A percentile compares a stretch with the other conserved stretches of the same genome.
These are phyloP conservation scores for Fragum whitleyi DNA, from an alignment of 2,888 invertebrate genomes.

Conservation along the genomic window DNA sequence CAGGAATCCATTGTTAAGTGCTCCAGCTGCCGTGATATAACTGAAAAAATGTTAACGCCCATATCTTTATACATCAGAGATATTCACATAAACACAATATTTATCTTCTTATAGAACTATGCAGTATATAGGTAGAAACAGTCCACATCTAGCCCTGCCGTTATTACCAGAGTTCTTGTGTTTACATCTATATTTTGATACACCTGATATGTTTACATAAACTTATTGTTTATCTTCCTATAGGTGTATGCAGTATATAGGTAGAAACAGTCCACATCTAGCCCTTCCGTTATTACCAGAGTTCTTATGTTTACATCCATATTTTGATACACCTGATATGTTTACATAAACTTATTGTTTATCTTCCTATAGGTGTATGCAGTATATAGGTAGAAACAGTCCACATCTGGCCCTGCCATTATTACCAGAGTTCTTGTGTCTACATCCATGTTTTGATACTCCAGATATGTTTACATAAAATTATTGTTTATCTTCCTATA, in stretches of 20 bases:
- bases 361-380: slow-evolving; percentile 92
- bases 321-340: slow-evolving; percentile 98
- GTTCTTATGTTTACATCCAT: slow-evolving; percentile 96
- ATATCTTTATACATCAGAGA: too few relatives aligned
- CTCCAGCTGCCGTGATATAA: too few relatives aligned
- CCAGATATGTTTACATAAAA: too few relatives aligned
- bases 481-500: too few relatives aligned
- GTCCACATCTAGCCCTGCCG: slow-evolving; percentile 95
- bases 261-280: slow-evolving; percentile 94
- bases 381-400: slow-evolving; percentile 95
- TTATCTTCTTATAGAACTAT: slow-evolving; percentile 90
- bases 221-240: too few relatives aligned
- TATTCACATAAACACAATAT: too few relatives aligned
- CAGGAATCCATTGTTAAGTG: too few relatives aligned
- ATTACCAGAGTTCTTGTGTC: slow-evolving; percentile 94
- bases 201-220: too few relatives aligned
- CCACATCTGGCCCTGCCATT: slow-evolving; percentile 95
- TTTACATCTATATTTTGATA: too few relatives aligned
- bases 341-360: too few relatives aligned
- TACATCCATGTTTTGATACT: slow-evolving; percentile 98
- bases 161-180: slow-evolving; percentile 94
- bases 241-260: slow-evolving; percentile 94
- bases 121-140: slow-evolving; percentile 94
- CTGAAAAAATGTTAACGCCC: too few relatives aligned
- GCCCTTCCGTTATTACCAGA: slow-evolving; percentile 95